Percentiles rank a stretch among this genome's conserved stretches.
Conservation (phyloP, 2,888 invertebrate genomes). For the Aphidius colemani region DNA sequence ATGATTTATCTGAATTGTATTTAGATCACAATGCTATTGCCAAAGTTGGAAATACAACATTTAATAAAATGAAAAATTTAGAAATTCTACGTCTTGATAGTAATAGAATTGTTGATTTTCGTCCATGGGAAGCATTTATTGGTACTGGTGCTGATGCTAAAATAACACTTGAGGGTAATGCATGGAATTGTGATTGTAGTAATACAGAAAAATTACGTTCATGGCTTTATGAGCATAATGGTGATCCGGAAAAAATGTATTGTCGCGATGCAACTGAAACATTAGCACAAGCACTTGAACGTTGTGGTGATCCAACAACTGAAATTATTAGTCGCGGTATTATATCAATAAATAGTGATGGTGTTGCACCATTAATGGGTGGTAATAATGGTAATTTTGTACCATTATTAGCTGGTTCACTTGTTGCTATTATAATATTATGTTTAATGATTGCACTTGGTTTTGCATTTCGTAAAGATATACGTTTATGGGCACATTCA, state of each 20-base stretch:
- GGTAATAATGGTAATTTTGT: slow-evolving; percentile 78
- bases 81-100: slow-evolving; percentile 77
- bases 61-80: slow-evolving; percentile 73
- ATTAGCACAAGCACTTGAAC: slow-evolving; percentile 63
- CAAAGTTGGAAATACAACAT: slow-evolving; percentile 76
- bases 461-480: slow-evolving; percentile 77
- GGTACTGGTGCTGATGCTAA: slow-evolving; percentile 64
- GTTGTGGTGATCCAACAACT: slow-evolving; percentile 71
- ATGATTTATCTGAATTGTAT: slow-evolving; percentile 75
- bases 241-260: slow-evolving; percentile 72
- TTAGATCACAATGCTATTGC: slow-evolving; percentile 77
- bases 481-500: slow-evolving; percentile 79
- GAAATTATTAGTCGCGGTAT: slow-evolving; percentile 71
- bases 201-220: slow-evolving; percentile 71
- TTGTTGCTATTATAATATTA: slow-evolving; percentile 72
- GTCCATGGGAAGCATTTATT: slow-evolving; percentile 71
- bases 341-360: slow-evolving; percentile 39
- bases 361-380: slow-evolving; percentile 69
- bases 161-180: slow-evolving; percentile 76
- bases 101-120: slow-evolving; percentile 77
- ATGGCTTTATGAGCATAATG: slow-evolving; percentile 72
- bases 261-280: slow-evolving; percentile 67
- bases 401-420: slow-evolving; percentile 73
- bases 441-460: slow-evolving; percentile 72
- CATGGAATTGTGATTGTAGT: slow-evolving; percentile 83